Conservation (phyloP, 2,113 vertebrate species). For the Aphelocoma coerulescens region DNA sequence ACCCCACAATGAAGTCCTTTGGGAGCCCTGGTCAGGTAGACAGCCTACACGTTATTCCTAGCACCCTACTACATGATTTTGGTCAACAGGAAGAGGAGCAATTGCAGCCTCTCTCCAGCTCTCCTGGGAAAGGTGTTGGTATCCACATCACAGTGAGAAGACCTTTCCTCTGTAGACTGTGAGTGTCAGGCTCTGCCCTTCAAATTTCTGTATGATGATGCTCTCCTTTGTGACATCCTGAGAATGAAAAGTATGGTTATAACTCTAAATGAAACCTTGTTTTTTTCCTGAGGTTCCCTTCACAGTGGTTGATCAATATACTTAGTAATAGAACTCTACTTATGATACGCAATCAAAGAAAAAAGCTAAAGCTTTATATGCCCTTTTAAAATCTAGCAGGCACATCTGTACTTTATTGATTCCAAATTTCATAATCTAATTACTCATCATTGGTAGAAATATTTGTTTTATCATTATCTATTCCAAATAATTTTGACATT, state of each 20-base stretch:
- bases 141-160: not conserved
- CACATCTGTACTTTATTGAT: not conserved
- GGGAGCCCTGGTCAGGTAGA: not conserved
- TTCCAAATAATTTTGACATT: not conserved
- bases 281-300: not conserved
- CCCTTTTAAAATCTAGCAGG: not conserved
- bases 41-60: not conserved
- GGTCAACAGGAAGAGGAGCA: not conserved
- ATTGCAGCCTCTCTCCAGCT: not conserved
- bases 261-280: not conserved
- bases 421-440: not conserved
- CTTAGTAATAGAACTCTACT: not conserved
- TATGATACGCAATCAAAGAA: not conserved
- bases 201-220: not conserved
- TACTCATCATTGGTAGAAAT: not conserved
- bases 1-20: not conserved
- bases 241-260: not conserved
- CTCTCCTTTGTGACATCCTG: not conserved
- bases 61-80: not conserved
- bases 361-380: not conserved
- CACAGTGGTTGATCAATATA: not conserved
- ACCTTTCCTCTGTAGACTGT: not conserved
- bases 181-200: not conserved
- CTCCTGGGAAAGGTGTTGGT: not conserved
- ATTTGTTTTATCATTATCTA: not conserved